phyloP scores from a whole-genome alignment of 2,113 vertebrate species.

The Leptocoma aspasia region DNA sequence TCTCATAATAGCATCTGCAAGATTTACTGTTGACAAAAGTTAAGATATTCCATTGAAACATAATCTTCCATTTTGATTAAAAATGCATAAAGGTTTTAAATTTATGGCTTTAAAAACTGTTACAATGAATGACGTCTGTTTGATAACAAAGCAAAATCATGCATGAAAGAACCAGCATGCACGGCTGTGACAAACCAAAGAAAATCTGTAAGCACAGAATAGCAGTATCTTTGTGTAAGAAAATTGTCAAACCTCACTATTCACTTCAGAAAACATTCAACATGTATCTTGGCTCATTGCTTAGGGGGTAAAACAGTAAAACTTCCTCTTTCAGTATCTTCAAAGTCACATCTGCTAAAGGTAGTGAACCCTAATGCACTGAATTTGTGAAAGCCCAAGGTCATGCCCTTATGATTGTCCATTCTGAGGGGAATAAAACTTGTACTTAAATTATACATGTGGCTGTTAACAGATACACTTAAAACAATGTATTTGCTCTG shows the following conservation, averaged over 20 bases:
- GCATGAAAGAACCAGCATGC: neutral
- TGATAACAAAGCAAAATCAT: neutral
- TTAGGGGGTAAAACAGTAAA: neutral
- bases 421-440: conserved; percentile 39
- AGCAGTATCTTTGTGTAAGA: neutral
- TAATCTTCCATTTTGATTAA: neutral
- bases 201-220: neutral
- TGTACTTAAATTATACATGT: conserved; percentile 35
- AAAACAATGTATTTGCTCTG: conserved; percentile 38
- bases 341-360: conserved; percentile 41
- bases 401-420: conserved; percentile 22
- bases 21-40: conserved; percentile 10
- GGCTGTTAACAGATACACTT: conserved; percentile 48
- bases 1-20: neutral
- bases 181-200: neutral
- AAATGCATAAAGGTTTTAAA: conserved; percentile 23
- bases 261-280: neutral
- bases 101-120: neutral
- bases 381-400: conserved; percentile 52
- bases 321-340: conserved; percentile 25
- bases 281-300: neutral
- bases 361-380: neutral
- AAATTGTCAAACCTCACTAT: neutral
- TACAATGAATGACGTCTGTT: neutral
- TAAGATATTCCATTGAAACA: neutral